These are phyloP conservation scores for Drosophila setosimentum DNA, from an alignment of 2,888 invertebrate genomes.

Conservation along the genomic window DNA sequence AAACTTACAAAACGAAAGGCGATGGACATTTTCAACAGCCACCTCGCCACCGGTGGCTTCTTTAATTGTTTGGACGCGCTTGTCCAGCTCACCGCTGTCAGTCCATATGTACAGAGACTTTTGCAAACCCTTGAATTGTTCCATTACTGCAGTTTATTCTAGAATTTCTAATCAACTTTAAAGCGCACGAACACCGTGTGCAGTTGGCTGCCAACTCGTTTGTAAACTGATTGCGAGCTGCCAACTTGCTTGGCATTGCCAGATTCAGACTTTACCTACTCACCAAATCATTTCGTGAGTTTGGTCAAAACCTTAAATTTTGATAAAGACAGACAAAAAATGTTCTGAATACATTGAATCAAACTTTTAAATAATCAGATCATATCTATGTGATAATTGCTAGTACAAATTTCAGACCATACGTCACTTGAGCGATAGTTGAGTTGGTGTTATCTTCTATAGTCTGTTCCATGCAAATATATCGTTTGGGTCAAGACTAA, in stretches of 20 bases:
- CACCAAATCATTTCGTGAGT: neutral
- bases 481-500: neutral
- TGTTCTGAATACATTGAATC: neutral
- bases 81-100: conserved; percentile 86
- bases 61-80: conserved; percentile 86
- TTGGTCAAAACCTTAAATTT: neutral
- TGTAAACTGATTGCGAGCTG: neutral
- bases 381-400: neutral
- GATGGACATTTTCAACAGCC: conserved; percentile 87
- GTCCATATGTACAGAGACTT: conserved; percentile 88
- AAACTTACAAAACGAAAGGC: conserved; percentile 87
- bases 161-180: conserved; percentile 37
- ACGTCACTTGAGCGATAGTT: conserved; percentile 8
- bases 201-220: conserved; percentile 28
- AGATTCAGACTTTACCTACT: neutral
- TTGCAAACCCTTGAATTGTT: conserved; percentile 84
- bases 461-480: neutral
- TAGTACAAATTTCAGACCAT: neutral
- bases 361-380: neutral
- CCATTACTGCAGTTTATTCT: conserved; percentile 70
- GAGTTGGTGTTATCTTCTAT: neutral
- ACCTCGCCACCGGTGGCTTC: conserved; percentile 86
- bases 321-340: neutral
- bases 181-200: conserved; percentile 42
- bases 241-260: conserved; percentile 11